Conservation (phyloP, 2,888 invertebrate species). For the Xestia c-nigrum region DNA sequence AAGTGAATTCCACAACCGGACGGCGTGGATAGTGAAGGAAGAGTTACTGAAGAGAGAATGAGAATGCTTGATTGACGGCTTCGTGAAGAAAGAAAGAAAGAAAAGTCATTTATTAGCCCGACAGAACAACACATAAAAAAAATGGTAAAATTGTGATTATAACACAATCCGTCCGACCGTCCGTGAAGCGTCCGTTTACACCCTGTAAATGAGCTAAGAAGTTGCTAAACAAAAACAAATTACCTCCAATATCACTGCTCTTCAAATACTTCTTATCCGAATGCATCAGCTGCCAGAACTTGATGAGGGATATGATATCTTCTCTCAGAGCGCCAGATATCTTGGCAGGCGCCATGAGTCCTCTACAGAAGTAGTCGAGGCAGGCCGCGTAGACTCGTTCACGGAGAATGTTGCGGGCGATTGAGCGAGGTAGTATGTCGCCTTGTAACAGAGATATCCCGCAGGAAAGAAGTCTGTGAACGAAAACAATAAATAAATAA, state of each 20-base stretch:
- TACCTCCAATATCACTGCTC: slow-evolving; percentile 95
- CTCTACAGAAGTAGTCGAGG: slow-evolving; percentile 98
- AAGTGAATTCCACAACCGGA: too few species aligned
- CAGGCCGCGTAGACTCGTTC: slow-evolving; percentile 98
- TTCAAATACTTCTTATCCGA: slow-evolving; percentile 98
- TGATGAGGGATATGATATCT: slow-evolving; percentile 96
- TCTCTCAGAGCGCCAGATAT: slow-evolving; percentile 94
- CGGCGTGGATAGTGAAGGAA: too few species aligned
- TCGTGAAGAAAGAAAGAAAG: too few species aligned
- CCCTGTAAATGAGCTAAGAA: too few species aligned
- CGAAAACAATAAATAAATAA: background rate
- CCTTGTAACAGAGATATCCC: slow-evolving; percentile 98
- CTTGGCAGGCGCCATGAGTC: slow-evolving; percentile 97
- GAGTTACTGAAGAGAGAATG: too few species aligned
- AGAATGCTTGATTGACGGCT: too few species aligned
- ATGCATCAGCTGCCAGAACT: slow-evolving; percentile 99
- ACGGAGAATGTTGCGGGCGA: slow-evolving; percentile 97
- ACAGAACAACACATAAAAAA: too few species aligned
- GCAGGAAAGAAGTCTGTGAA: slow-evolving; percentile 94
- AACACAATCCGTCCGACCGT: too few species aligned
- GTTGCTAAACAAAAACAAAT: too few species aligned
- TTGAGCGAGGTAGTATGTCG: slow-evolving; percentile 95
- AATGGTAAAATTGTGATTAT: too few species aligned
- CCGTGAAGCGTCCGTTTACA: too few species aligned
- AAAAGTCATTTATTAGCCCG: too few species aligned